Evolutionary conservation across 2,113 vertebrate species (phyloP).

Genomic region (Glaucidium brasilianum): DNA sequence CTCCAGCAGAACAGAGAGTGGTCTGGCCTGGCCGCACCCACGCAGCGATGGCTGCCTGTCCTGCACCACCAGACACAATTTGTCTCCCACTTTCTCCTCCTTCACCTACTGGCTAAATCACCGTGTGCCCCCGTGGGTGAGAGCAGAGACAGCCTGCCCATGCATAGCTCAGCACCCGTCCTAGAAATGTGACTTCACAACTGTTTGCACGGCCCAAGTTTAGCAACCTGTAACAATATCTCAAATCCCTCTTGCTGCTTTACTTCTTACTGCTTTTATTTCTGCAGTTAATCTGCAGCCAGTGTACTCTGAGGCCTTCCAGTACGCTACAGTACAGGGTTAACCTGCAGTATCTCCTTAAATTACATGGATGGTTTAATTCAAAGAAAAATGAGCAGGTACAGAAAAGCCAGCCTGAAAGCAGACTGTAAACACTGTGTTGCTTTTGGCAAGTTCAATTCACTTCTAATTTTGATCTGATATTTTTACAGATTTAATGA

Average conservation of each 20-base stretch:
- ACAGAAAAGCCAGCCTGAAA: not conserved
- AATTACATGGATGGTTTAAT: not conserved
- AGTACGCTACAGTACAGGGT: not conserved
- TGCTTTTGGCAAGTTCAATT: constrained; percentile 25
- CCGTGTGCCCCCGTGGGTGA: rapidly evolving
- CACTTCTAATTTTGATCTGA: not conserved
- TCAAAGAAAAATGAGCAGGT: constrained; percentile 15
- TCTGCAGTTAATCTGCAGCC: not conserved
- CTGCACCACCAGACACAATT: not conserved
- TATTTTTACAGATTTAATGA: constrained; percentile 21
- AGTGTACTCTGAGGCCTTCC: not conserved
- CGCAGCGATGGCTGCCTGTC: not conserved
- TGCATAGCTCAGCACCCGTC: not conserved
- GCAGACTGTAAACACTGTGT: not conserved
- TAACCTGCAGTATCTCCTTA: not conserved
- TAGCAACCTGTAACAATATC: constrained; percentile 5
- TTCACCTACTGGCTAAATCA: not conserved
- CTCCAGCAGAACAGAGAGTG: rapidly evolving
- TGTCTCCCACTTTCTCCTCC: not conserved
- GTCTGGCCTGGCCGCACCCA: not conserved
- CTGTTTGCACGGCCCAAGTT: not conserved
- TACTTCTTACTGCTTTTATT: not conserved
- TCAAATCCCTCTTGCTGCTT: not conserved
- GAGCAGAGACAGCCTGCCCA: not conserved
- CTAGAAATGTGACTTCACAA: not conserved